Evolutionary conservation across 1,140 invertebrate genomes (phyloP).

Genomic region (Drosophila paulistorum): DNA sequence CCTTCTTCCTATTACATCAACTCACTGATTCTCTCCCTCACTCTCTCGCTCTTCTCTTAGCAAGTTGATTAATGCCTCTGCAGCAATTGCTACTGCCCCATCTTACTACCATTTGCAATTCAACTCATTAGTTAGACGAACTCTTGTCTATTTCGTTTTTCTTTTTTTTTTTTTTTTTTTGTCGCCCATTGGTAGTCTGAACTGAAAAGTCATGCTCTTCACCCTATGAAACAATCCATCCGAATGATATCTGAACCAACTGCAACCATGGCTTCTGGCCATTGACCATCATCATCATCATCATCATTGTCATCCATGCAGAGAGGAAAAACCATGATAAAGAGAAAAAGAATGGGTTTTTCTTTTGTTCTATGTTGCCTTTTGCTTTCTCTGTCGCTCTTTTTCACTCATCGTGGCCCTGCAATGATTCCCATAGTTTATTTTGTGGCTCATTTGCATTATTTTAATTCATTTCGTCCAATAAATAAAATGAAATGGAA

Average conservation of each 20-base stretch:
- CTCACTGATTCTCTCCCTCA: not conserved
- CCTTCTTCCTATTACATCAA: not conserved
- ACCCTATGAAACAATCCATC: conserved; percentile 37
- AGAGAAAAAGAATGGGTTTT: conserved; percentile 29
- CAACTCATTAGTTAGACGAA: conserved; percentile 8
- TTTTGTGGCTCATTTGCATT: conserved; percentile 75
- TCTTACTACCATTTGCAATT: not conserved
- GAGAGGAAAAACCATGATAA: not conserved
- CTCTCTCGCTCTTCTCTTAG: not conserved
- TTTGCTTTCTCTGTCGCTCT: conserved; percentile 14
- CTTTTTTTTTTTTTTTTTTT: not conserved
- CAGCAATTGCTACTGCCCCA: not conserved
- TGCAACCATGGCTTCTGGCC: conserved; percentile 32
- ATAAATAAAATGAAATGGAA: conserved; percentile 56
- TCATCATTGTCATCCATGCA: conserved; percentile 35
- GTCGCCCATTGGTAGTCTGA: not conserved
- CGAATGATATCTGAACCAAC: conserved; percentile 26
- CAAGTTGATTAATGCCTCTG: not conserved
- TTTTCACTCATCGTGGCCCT: not conserved
- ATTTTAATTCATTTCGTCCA: conserved; percentile 70
- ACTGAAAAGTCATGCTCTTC: conserved; percentile 15
- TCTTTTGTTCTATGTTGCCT: conserved; percentile 40
- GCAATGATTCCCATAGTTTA: conserved; percentile 37
- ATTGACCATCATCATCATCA: conserved; percentile 50
- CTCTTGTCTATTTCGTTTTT: not conserved